Percentiles rank a stretch among this genome's conserved stretches.
Evolutionary conservation across 2,888 invertebrate genomes (phyloP).

Genomic region (Incurvaria masculella): DNA sequence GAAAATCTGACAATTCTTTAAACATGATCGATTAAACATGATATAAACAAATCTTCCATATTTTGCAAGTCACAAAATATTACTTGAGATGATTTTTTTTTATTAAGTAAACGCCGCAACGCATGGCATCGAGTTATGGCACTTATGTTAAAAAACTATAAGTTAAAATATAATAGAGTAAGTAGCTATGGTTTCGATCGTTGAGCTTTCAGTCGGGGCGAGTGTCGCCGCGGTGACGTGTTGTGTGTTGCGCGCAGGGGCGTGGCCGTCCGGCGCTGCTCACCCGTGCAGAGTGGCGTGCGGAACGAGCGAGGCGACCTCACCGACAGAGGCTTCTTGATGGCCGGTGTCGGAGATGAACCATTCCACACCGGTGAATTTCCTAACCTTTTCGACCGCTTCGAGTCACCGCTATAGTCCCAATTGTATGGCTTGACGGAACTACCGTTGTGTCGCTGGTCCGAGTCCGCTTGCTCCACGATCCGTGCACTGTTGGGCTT

Average conservation of each 20-base stretch:
- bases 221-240: conserved; percentile 40
- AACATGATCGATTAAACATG: too few relatives aligned
- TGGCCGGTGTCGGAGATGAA: conserved; percentile 36
- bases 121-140: too few relatives aligned
- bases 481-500: background rate
- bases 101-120: too few relatives aligned
- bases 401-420: background rate
- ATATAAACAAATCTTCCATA: too few relatives aligned
- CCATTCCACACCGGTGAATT: background rate
- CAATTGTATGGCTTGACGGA: background rate
- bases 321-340: conserved; percentile 57
- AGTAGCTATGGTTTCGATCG: background rate
- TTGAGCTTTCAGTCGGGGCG: conserved; percentile 35
- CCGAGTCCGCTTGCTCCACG: background rate
- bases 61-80: too few relatives aligned
- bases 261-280: conserved; percentile 51
- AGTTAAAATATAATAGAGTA: conserved; percentile 48
- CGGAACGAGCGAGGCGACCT: conserved; percentile 54
- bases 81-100: too few relatives aligned
- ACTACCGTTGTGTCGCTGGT: background rate
- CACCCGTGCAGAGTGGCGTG: conserved; percentile 37
- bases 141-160: conserved; percentile 39
- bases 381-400: background rate
- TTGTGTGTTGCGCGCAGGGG: conserved; percentile 51
- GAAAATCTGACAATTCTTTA: too few relatives aligned